Percentiles rank a stretch among this genome's conserved stretches.
Evolutionary conservation across 37 sponge, comb jelly and placozoan genomes (phyloP).

Genomic region (Axinella damicornis): DNA sequence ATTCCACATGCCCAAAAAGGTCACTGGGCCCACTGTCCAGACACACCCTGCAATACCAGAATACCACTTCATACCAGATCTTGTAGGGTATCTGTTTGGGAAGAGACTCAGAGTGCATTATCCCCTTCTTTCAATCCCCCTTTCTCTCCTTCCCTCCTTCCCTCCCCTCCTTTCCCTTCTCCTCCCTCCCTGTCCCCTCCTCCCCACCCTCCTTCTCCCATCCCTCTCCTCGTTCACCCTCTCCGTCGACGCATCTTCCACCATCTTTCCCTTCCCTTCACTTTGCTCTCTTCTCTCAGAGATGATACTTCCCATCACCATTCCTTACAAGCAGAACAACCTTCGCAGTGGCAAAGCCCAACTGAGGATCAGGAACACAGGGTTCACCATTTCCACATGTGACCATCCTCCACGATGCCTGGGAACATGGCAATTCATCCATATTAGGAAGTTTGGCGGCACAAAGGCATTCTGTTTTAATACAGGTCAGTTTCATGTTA

Average conservation of each 20-base stretch:
- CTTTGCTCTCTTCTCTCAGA: slow-evolving; percentile 12
- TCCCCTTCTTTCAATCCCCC: no score
- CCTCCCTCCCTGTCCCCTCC: no score
- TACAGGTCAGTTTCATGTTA: slow-evolving; percentile 36
- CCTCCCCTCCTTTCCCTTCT: neutral
- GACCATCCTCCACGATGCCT: slow-evolving; percentile 70
- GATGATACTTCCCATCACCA: slow-evolving; percentile 47
- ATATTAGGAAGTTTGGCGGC: slow-evolving; percentile 74
- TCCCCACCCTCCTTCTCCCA: no score
- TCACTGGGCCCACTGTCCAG: no score
- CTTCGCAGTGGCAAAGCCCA: slow-evolving; percentile 46
- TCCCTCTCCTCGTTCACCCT: neutral
- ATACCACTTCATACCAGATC: no score
- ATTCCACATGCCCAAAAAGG: no score
- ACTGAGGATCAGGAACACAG: slow-evolving; percentile 65
- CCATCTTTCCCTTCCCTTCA: neutral
- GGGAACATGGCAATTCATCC: slow-evolving; percentile 72
- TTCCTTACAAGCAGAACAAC: slow-evolving; percentile 55
- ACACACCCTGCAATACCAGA: no score
- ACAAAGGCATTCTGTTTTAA: slow-evolving; percentile 43
- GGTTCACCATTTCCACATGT: slow-evolving; percentile 70
- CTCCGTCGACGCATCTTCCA: neutral
- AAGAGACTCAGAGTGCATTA: no score
- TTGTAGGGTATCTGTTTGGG: no score
- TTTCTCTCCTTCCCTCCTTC: neutral